phyloP scores from a whole-genome alignment of 2,888 invertebrate genomes.

The Stegana nigrithorax region DNA sequence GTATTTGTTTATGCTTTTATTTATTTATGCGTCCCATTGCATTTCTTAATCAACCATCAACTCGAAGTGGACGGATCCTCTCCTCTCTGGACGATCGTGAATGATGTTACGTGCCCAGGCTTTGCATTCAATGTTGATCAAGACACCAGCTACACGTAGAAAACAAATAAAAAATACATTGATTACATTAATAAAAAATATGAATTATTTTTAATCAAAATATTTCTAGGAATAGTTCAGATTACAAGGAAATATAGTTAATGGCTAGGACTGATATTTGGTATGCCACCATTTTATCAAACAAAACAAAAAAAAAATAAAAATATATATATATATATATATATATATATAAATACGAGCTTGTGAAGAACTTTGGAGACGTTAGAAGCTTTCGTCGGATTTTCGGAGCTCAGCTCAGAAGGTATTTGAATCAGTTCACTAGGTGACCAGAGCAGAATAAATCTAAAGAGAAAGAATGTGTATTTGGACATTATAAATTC shows the following conservation, averaged over 20 bases:
- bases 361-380: too few relatives aligned
- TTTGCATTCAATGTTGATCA: constrained; percentile 94
- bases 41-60: constrained; percentile 86
- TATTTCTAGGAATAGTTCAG: neutral
- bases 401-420: too few relatives aligned
- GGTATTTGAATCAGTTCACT: too few relatives aligned
- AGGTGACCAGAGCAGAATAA: too few relatives aligned
- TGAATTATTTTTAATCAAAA: neutral
- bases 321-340: neutral
- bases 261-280: too few relatives aligned
- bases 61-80: constrained; percentile 95
- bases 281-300: too few relatives aligned
- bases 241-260: neutral
- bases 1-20: constrained; percentile 10
- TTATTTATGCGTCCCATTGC: constrained; percentile 11
- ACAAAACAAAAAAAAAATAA: neutral
- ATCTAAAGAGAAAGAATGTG: too few relatives aligned
- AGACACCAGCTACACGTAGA: constrained; percentile 78
- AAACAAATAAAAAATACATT: neutral
- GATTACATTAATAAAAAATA: neutral
- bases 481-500: too few relatives aligned
- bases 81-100: constrained; percentile 88
- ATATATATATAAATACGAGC: neutral
- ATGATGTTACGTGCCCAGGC: constrained; percentile 91
- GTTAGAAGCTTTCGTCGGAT: too few relatives aligned